A percentile compares a stretch with the other conserved stretches of the same genome.
Conservation (phyloP, 92 coral and sea anemone species). For the Micromussa lordhowensis region DNA sequence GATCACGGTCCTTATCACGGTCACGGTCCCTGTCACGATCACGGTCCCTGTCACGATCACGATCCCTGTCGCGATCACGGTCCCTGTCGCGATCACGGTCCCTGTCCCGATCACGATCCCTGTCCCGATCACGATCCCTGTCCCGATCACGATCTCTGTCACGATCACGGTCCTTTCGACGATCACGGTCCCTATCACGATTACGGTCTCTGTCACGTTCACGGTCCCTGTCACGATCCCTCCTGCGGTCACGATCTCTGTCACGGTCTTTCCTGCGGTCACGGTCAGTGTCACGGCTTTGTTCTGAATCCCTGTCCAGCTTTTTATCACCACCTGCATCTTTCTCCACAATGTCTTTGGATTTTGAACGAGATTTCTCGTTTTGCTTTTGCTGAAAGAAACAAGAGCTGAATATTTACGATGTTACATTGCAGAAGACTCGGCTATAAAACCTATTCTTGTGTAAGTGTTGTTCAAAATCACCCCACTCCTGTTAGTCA, state of each 20-base stretch:
- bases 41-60: slow-evolving; percentile 67
- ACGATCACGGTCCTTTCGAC: slow-evolving; percentile 62
- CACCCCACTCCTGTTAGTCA: too few relatives aligned
- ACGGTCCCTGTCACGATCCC: slow-evolving; percentile 63
- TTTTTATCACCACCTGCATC: neutral
- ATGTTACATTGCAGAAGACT: too few relatives aligned
- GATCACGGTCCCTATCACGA: slow-evolving; percentile 38
- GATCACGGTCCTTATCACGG: slow-evolving; percentile 54
- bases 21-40: slow-evolving; percentile 59
- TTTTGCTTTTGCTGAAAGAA: slow-evolving; percentile 16
- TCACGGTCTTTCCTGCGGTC: slow-evolving; percentile 17
- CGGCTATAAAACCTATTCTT: neutral
- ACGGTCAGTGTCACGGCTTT: slow-evolving; percentile 57
- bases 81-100: slow-evolving; percentile 66
- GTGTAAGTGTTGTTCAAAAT: too few relatives aligned
- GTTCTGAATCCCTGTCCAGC: slow-evolving; percentile 27
- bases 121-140: slow-evolving; percentile 55
- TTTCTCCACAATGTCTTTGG: slow-evolving; percentile 27
- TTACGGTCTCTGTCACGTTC: slow-evolving; percentile 51
- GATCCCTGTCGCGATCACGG: slow-evolving; percentile 64
- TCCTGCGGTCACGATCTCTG: slow-evolving; percentile 21
- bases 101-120: slow-evolving; percentile 58
- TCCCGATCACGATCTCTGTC: slow-evolving; percentile 59
- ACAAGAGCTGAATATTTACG: neutral
- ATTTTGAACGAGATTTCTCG: slow-evolving; percentile 14